Conservation (phyloP, 2,888 invertebrate genomes). For the Anticlea derivata region DNA sequence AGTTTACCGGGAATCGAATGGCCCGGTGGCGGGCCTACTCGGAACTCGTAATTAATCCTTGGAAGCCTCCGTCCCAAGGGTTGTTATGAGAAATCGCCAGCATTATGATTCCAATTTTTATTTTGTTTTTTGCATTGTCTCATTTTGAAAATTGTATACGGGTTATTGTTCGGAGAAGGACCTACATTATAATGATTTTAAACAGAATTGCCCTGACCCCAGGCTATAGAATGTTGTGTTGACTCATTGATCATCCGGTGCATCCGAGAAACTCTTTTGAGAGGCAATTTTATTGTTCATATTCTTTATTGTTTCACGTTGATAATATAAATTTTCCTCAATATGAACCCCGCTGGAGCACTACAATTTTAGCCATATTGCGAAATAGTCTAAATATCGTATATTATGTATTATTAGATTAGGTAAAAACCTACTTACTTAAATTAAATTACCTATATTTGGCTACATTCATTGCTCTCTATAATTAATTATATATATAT, state of each 20-base stretch:
- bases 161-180: conserved; percentile 70
- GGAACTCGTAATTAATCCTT: conserved; percentile 83
- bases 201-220: conserved; percentile 60
- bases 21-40: conserved; percentile 81
- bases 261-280: conserved; percentile 45
- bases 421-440: too few species aligned
- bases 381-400: too few species aligned
- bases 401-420: too few species aligned
- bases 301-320: conserved; percentile 21
- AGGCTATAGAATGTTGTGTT: conserved; percentile 44
- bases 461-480: too few species aligned
- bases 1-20: conserved; percentile 80
- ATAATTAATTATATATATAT: too few species aligned
- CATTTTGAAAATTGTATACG: conserved; percentile 65
- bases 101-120: conserved; percentile 68
- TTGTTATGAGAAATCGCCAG: conserved; percentile 78
- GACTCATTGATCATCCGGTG: conserved; percentile 39
- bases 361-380: too few species aligned
- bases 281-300: conserved; percentile 32
- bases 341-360: too few species aligned
- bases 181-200: conserved; percentile 50
- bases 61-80: conserved; percentile 80
- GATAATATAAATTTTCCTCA: too few species aligned
- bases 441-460: too few species aligned
- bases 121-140: conserved; percentile 72